These are phyloP conservation scores for Tetramorium parvispinum DNA, from an alignment of 1,140 invertebrate species.

Conservation along the genomic window DNA sequence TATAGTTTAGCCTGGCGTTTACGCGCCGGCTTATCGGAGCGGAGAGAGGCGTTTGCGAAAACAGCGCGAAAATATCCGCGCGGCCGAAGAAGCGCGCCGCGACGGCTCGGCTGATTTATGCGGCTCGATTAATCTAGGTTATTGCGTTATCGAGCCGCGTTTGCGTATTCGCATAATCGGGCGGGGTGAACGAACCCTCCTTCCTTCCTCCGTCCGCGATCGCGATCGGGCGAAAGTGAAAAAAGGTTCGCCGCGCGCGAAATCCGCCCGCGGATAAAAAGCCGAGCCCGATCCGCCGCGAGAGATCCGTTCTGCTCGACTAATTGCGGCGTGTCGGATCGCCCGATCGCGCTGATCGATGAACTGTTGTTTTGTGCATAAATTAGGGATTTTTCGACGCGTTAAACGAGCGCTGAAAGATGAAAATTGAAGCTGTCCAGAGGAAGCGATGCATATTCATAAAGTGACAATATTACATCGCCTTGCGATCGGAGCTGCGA, in stretches of 20 bases:
- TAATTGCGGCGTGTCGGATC: conserved; percentile 31
- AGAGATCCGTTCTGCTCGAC: neutral
- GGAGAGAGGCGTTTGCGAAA: conserved; percentile 5
- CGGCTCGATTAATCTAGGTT: conserved; percentile 70
- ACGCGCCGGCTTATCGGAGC: conserved; percentile 56
- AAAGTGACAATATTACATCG: neutral
- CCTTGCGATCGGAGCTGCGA: neutral
- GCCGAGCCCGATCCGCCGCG: neutral
- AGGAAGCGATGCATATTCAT: neutral
- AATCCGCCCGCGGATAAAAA: conserved; percentile 10
- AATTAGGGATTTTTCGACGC: neutral
- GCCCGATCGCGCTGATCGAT: neutral
- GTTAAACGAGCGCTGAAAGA: neutral
- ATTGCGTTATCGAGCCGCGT: conserved; percentile 64
- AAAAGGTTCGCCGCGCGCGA: conserved; percentile 11
- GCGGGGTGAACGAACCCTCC: conserved; percentile 68
- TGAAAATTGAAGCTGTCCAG: neutral
- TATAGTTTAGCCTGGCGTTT: conserved; percentile 47
- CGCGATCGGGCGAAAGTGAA: conserved; percentile 25
- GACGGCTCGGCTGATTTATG: conserved; percentile 61
- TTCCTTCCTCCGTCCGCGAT: conserved; percentile 51
- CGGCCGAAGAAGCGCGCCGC: conserved; percentile 28
- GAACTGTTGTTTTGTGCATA: neutral
- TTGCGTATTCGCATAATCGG: conserved; percentile 74
- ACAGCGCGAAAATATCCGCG: conserved; percentile 40